These are phyloP conservation scores for Achroia grisella DNA, from an alignment of 1,140 invertebrate species.

Conservation along the genomic window DNA sequence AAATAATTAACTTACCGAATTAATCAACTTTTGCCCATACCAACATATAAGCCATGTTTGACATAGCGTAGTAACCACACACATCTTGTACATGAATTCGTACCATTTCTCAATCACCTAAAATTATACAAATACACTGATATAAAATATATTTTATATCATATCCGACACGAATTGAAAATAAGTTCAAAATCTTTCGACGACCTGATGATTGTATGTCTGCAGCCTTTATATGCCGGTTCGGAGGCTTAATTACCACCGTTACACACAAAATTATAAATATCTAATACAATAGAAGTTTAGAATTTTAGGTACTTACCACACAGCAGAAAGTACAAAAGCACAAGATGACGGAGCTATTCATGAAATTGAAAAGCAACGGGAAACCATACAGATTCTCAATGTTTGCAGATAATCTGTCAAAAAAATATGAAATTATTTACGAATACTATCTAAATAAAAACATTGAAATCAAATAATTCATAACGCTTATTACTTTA, in stretches of 20 bases:
- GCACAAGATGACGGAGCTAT: slow-evolving; percentile 48
- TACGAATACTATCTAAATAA: too few relatives aligned
- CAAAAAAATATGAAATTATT: not conserved
- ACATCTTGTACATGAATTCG: slow-evolving; percentile 41
- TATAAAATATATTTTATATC: too few relatives aligned
- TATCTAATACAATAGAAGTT: too few relatives aligned
- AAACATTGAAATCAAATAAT: too few relatives aligned
- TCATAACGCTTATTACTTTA: too few relatives aligned
- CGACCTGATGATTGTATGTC: too few relatives aligned
- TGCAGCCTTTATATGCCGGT: too few relatives aligned
- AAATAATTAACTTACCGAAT: slow-evolving; percentile 44
- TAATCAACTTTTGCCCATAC: slow-evolving; percentile 44
- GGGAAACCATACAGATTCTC: slow-evolving; percentile 40
- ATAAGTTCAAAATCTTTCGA: too few relatives aligned
- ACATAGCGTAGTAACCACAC: slow-evolving; percentile 27
- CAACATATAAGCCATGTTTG: slow-evolving; percentile 50
- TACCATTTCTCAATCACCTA: slow-evolving; percentile 56
- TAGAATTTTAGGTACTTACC: slow-evolving; percentile 23
- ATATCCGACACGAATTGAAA: too few relatives aligned
- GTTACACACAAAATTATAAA: too few relatives aligned
- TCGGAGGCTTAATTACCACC: too few relatives aligned
- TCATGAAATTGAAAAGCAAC: slow-evolving; percentile 44
- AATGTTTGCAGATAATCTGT: slow-evolving; percentile 38
- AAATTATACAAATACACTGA: slow-evolving; percentile 5
- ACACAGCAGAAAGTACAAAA: slow-evolving; percentile 45